Evolutionary conservation across 2,113 vertebrate genomes (phyloP), one percentile per base, ranked within the genome.

Genomic region (Dipodomys stephensi): DNA sequence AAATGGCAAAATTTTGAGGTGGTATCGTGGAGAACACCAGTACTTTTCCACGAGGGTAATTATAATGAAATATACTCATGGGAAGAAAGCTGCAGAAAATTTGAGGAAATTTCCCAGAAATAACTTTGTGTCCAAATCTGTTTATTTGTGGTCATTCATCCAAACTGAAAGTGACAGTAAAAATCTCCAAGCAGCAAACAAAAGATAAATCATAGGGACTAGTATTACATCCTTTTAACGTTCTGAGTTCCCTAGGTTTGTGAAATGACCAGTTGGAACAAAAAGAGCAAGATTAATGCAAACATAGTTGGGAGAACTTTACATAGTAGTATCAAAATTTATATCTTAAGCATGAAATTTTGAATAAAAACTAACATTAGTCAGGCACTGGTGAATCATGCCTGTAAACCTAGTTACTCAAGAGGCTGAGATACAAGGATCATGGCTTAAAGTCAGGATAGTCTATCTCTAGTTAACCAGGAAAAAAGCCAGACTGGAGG

Each of bases 71-170:
- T 10, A 92, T 20, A 15, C 60, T 65, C 1, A 84, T 6, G 82
- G 39, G 28, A 13, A 27, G 62, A 89, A 12, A 69, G 28, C 12
- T 69, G 4, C 1, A 87, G 4, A 85, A 39, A 80, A 53, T 16
- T 60, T 57, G 25, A 16, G 25, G 32, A 15, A 74, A 67, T 85
- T 60, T 85, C 84, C 32, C 60, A 85, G 46, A 88, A 90, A 82
- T 13, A 85, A 79, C 28, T 35, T 91, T 74, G 28, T 57, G 23
- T 49, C 62, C 4, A 76, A 71, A 77, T 62, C 65, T 65, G 12
- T 89, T 91, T 94, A 87, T 82, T n/a, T 68, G 6, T 69, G 16
- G 16, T 39, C 78, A 87, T 73, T 68, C 85, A 44, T 78, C 27
- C 60, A 79, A 94, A 90, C 6, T 65, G 22, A 79, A 78, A 23